Base-by-base conservation (phyloP, 2,113 vertebrate species). In the Tachycineta bicolor region DNA sequence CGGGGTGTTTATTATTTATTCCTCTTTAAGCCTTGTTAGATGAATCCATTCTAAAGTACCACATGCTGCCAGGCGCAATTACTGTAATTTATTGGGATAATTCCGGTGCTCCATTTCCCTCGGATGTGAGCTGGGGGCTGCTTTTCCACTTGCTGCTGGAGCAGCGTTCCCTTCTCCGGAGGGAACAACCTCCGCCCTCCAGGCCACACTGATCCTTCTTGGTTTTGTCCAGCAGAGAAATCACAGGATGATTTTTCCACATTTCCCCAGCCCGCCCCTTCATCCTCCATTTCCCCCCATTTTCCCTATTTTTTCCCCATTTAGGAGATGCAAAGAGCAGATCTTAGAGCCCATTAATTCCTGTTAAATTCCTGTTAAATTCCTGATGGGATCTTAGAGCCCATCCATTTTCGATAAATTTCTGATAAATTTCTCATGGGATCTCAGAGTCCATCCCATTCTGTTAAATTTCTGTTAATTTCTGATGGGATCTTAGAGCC, bases 1-100 rank as follows among this genome's bases (percentile, higher is more conserved):
- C 73, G 60, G 50, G 81, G 89, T 95, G 86, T 96, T 97, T 87
- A 59, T 96, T 95, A 93, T 94, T 96, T 95, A 92, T 96, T 95
- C 94, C 89, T 95, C 90, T 50, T 85, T 59, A 71, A 65, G 78
- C 80, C 80, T 83, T n/a, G 55, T 94, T 94, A 89, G 79, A 96
- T 96, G 71, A 97, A 96, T 97, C 92, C 75, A 4, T 78, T 92
- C 71, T 69, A 88, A 93, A 87, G 91, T 74, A 88, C 88, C 34
- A 1, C 88, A 44, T 29, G 94, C 93, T 96, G 93, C 90, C 96
- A 96, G 93, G 81, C 92, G 75, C 91, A 89, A 89, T 95, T 91
- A 95, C 41, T 64, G 50, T 68, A 85, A 96, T 96, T 95, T 93
- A 96, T 96, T 62, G 79, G 83, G 90, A 80, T 94, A 24, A 75